phyloP scores from a whole-genome alignment of 2,797 vertebrate species.

The Micromesistius poutassou region DNA sequence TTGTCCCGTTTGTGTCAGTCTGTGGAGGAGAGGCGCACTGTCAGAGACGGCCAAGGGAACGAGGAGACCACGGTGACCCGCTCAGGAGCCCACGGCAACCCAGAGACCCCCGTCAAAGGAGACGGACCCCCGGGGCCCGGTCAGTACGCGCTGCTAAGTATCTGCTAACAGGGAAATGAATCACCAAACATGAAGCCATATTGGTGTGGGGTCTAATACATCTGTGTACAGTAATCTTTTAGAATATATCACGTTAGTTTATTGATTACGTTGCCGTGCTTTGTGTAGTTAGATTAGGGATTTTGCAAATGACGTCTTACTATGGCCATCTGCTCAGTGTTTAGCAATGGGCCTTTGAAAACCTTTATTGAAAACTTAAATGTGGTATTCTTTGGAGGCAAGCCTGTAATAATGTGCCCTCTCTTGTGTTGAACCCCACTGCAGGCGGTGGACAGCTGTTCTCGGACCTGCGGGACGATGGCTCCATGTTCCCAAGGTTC shows the following conservation, averaged over 20 bases:
- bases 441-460: constrained; percentile 54
- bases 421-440: constrained; percentile 22
- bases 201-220: not conserved
- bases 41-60: constrained; percentile 81
- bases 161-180: not conserved
- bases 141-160: constrained; percentile 28
- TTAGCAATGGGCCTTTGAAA: not conserved
- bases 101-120: constrained; percentile 46
- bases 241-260: not conserved
- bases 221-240: not conserved
- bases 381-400: not conserved
- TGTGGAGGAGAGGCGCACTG: constrained; percentile 82
- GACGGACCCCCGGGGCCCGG: constrained; percentile 39
- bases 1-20: constrained; percentile 57
- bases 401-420: not conserved
- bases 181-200: not conserved
- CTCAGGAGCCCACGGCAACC: constrained; percentile 50
- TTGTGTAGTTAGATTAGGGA: not conserved
- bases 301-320: not conserved
- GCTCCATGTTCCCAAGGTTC: constrained; percentile 74
- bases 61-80: constrained; percentile 80
- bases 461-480: constrained; percentile 64
- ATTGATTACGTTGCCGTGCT: not conserved
- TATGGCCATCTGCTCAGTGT: not conserved
- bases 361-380: not conserved